Conservation (phyloP, 2,113 vertebrate species). For the Sinocyclocheilus anshuiensis region DNA sequence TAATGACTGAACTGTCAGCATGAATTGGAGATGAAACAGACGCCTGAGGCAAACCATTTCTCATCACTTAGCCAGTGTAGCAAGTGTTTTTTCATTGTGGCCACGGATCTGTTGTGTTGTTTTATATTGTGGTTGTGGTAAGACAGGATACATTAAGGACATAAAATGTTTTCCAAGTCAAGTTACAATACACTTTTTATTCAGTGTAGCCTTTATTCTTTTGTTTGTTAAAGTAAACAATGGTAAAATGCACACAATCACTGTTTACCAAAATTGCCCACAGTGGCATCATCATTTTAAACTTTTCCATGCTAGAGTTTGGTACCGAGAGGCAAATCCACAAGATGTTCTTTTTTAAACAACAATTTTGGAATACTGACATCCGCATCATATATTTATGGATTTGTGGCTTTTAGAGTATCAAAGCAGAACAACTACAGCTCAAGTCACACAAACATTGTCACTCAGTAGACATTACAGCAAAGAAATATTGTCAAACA, state of each 20-base stretch:
- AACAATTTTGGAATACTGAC: constrained; percentile 30
- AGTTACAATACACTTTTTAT: constrained; percentile 63
- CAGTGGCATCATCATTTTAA: constrained; percentile 23
- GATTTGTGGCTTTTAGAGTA: constrained; percentile 38
- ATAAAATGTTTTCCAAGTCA: constrained; percentile 62
- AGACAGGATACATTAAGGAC: constrained; percentile 65
- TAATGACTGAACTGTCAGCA: background rate
- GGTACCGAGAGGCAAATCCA: constrained; percentile 11
- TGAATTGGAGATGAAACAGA: constrained; percentile 36
- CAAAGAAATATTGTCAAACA: constrained; percentile 19
- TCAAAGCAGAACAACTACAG: constrained; percentile 33
- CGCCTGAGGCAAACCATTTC: constrained; percentile 58
- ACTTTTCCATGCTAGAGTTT: background rate
- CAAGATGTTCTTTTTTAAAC: constrained; percentile 37
- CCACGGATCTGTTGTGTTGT: constrained; percentile 61
- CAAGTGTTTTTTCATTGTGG: constrained; percentile 3
- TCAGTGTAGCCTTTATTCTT: constrained; percentile 64
- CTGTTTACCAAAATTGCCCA: constrained; percentile 13
- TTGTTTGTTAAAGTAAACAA: constrained; percentile 70
- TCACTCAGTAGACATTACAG: constrained; percentile 34
- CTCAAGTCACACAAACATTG: constrained; percentile 38
- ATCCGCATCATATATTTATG: constrained; percentile 36
- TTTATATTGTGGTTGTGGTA: constrained; percentile 64
- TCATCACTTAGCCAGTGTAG: constrained; percentile 59
- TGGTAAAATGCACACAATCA: constrained; percentile 52